Evolutionary conservation across 1,140 invertebrate genomes (phyloP), one percentile per base, ranked within the genome.

Genomic region (Archivesica marissinica): DNA sequence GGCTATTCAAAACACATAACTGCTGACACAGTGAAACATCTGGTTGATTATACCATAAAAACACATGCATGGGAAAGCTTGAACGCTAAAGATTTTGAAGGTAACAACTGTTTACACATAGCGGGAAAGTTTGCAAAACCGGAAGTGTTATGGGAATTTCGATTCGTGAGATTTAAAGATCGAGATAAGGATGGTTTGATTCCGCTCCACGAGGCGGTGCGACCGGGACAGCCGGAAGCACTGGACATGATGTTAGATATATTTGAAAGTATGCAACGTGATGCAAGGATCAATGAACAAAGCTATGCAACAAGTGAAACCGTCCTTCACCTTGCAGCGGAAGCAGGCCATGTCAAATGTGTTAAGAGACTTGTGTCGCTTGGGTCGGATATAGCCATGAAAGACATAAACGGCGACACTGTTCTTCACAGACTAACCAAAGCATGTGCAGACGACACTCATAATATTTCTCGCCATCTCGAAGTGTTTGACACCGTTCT

Each of bases 71-170:
- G 89, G 90, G 88, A 90, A 56, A 88, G 89, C 86, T 75, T 93
- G 2, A 91, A 93, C 61, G 89, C 89, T 25, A 82, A 86, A 66
- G 92, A 93, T 35, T 66, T 78, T 11, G 68, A 87, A 11, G 90
- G 91, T 9, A 92, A 93, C 72, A 93, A 89, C 77, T 86, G 89
- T 7, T 74, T 93, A 3, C 92, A 93, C 80, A 76, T 91, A n/a
- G 91, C 92, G 11, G 91, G 90, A 35, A 88, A 89, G 61, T 85
- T 85, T 85, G 89, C 91, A 35, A 85, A 78, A n/a, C 89, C 90
- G 9, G 91, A 91, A 39, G 90, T 93, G 1, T 78, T 93, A 28
- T 91, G 90, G 89, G 89, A 91, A 30, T 91, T 92, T 56, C 84
- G 90, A 13, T 86, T 83, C 72, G 88, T 93, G 0, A 78, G 87